Evolutionary conservation across 2,797 vertebrate species (phyloP), one percentile per base, ranked within the genome.

Genomic region (Acanthurus lineatus): DNA sequence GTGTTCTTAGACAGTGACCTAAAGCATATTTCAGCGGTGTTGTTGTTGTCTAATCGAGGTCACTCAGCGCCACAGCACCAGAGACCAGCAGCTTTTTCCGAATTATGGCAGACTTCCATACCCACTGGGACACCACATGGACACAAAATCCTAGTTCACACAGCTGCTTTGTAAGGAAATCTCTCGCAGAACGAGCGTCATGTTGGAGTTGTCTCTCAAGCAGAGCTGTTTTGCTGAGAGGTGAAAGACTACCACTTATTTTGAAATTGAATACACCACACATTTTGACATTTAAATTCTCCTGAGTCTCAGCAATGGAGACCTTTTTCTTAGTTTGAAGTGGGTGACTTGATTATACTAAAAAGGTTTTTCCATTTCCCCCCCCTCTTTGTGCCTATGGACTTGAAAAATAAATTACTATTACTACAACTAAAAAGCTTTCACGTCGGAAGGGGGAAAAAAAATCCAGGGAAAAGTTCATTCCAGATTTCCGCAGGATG

Each of bases 251-350:
- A 48, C 58, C 72, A 69, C 74, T 79, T 84, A 64, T 84, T 87
- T 49, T 81, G 67, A 87, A 87, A 84, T n/a, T 44, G 63, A 84
- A 82, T 38, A 74, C 45, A 5, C 49, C 0, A 20, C 67, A 84
- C 77, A 63, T 81, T 83, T 90, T 90, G 84, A 88, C 82, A 87
- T 84, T 89, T 81, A 78, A 90, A 86, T 73, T 77, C 73, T 82
- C 64, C 56, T 4, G 53, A 74, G 70, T 82, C 71, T 73, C 60
- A 40, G 72, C 74, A 52, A 52, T 44, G 59, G 32, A 67, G 52
- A 77, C 74, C 58, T 73, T 77, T 88, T 76, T 71, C 66, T 77
- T 40, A 62, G 66, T 80, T 79, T 84, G 45, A 86, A 84, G 75
- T 70, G 69, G 60, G 56, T 60, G 79, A 83, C 76, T 88, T 86